A percentile compares a stretch with the other conserved stretches of the same genome.
Conservation (phyloP, 2,888 invertebrate species). For the Ecdyonurus torrentis region DNA sequence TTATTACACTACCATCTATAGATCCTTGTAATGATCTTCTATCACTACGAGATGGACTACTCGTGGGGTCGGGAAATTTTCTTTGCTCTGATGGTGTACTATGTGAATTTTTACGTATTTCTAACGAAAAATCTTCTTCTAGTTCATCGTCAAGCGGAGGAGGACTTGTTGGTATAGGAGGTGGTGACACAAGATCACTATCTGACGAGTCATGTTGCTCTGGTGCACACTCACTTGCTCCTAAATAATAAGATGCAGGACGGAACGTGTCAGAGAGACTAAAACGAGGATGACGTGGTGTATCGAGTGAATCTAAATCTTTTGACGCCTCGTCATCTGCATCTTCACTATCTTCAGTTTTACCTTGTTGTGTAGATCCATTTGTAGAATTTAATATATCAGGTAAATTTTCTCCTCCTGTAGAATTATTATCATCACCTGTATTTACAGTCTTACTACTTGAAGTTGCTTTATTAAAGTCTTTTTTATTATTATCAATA, state of each 20-base stretch:
- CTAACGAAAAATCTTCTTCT: slow-evolving; percentile 5
- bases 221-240: slow-evolving; percentile 32
- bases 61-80: neutral
- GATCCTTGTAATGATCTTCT: neutral
- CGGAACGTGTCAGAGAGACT: slow-evolving; percentile 77
- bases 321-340: slow-evolving; percentile 69
- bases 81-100: neutral
- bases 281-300: slow-evolving; percentile 56
- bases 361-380: slow-evolving; percentile 9
- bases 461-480: neutral
- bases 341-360: slow-evolving; percentile 43
- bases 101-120: neutral
- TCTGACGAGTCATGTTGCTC: slow-evolving; percentile 66
- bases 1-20: neutral
- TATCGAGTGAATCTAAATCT: slow-evolving; percentile 46
- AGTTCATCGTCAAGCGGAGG: slow-evolving; percentile 46
- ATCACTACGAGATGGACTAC: neutral
- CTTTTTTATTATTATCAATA: slow-evolving; percentile 1
- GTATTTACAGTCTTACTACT: neutral
- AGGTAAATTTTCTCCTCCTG: slow-evolving; percentile 25
- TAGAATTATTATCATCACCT: neutral
- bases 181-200: slow-evolving; percentile 60
- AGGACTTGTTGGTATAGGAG: slow-evolving; percentile 58
- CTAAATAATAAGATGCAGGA: slow-evolving; percentile 73
- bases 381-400: slow-evolving; percentile 38